Base-by-base conservation (phyloP, 2,797 vertebrate genomes). In the Myotis findleyi region DNA sequence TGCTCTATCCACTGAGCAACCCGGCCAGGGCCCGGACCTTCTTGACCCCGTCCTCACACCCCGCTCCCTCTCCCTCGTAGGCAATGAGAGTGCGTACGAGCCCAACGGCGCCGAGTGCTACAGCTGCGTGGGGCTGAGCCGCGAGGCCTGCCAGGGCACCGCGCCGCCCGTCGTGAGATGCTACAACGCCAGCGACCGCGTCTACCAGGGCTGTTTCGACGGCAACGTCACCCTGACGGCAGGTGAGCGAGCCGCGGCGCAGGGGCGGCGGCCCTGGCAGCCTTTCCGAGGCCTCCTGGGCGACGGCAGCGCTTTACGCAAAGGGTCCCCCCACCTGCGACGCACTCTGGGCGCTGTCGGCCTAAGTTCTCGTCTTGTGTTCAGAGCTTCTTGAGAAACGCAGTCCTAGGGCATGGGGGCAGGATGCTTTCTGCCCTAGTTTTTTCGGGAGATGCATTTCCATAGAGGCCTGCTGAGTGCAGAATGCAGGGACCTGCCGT, bases 211-310 rank as follows among this genome's bases (percentile, higher is more conserved):
- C 75, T 98, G 98, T 51, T 98, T 98, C 69, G 97, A 98, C 1
- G 98, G 97, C 82, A 98, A 98, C 21, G 96, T 98, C 92, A 97
- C 97, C 23, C 81, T 98, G 95, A 97, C 82, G 0, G 97, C 97
- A 92, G 98, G 97, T 97, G 81, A 96, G 96, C 12, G 5, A 75
- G 51, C 44, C 75, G 30, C 0, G 18, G 68, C 30, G 66, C 27
- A 6, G 7, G n/a, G 57, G 12, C 38, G 12, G 2, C 11, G 7
- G 38, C 14, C 17, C 25, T 18, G 57, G 73, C 44, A n/a, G 27
- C 13, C 36, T 33, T 59, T 77, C 83, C 23, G 71, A 64, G 62
- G 53, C 27, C 3, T 79, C 17, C 8, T 20, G 79, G 57, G 47
- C 14, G 3, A 47, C 9, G 33, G 18, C 30, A 36, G 18, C 13